These are phyloP conservation scores for Dendroctonus ponderosae DNA, from an alignment of 1,140 invertebrate species.

Conservation along the genomic window DNA sequence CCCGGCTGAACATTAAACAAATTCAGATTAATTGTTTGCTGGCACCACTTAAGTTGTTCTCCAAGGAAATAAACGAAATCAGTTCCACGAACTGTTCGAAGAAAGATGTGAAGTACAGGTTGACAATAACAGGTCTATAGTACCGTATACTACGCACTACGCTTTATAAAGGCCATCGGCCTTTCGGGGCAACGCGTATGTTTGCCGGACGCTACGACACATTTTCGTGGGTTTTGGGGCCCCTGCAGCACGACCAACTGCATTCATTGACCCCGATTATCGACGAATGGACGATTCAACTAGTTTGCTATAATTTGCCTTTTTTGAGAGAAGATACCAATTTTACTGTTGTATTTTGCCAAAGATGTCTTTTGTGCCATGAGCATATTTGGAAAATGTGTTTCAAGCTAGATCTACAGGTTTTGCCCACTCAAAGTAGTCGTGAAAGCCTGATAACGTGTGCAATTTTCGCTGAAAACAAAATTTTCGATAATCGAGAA, in stretches of 20 bases:
- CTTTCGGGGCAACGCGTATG: slow-evolving; percentile 11
- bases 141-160: slow-evolving; percentile 12
- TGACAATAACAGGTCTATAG: slow-evolving; percentile 15
- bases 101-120: slow-evolving; percentile 9
- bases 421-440: no score
- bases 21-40: no score
- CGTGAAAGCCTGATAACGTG: no score
- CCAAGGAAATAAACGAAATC: slow-evolving; percentile 7
- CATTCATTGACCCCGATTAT: slow-evolving; percentile 16
- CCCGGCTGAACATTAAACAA: no score
- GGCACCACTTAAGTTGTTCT: background rate
- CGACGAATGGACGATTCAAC: background rate
- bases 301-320: background rate
- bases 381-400: no score
- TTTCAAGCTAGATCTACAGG: no score
- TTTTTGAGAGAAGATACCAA: no score
- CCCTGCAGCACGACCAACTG: slow-evolving; percentile 2
- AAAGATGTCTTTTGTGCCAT: no score
- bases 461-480: no score
- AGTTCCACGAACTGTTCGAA: slow-evolving; percentile 7
- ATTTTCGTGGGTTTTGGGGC: slow-evolving; percentile 15
- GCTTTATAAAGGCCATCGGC: slow-evolving; percentile 17
- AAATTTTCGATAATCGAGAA: no score
- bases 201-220: slow-evolving; percentile 11
- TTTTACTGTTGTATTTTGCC: no score